Evolutionary conservation across 2,888 invertebrate species (phyloP).

Genomic region (Rapana venosa): DNA sequence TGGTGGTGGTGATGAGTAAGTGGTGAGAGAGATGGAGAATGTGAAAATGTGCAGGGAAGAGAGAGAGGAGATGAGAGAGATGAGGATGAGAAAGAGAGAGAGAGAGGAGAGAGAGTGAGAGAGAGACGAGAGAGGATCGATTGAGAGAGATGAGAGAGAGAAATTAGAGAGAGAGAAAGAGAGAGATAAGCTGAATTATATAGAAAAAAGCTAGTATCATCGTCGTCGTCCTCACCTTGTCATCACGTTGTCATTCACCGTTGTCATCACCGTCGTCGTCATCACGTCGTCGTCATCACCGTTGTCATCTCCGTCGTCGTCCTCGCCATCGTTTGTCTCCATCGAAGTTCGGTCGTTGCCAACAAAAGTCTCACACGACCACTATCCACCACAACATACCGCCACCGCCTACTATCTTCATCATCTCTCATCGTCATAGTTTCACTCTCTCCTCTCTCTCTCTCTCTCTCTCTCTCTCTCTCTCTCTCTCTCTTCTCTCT

Average conservation of each 20-base stretch:
- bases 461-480: too few relatives aligned
- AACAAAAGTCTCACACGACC: too few relatives aligned
- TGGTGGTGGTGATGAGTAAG: slow-evolving; percentile 10
- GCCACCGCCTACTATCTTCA: too few relatives aligned
- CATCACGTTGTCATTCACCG: too few relatives aligned
- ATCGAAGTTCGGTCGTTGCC: too few relatives aligned
- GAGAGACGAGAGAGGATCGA: not conserved
- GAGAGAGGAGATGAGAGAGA: slow-evolving; percentile 2
- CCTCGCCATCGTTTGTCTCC: too few relatives aligned
- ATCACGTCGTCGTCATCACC: not conserved
- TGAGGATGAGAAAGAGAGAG: not conserved
- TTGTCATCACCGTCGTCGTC: not conserved
- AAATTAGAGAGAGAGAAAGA: not conserved
- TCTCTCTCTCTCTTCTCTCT: too few relatives aligned
- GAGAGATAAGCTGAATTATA: not conserved
- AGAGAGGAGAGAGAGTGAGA: not conserved
- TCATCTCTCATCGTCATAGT: too few relatives aligned
- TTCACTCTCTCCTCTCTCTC: too few relatives aligned
- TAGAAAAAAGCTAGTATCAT: not conserved
- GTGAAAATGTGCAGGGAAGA: slow-evolving; percentile 37
- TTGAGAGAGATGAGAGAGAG: slow-evolving; percentile 23
- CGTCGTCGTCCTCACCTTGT: not conserved
- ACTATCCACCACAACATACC: too few relatives aligned
- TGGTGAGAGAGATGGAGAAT: too few relatives aligned
- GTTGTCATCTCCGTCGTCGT: too few relatives aligned